Evolutionary conservation across 2,113 vertebrate genomes (phyloP).

Genomic region (Seriola dumerili): DNA sequence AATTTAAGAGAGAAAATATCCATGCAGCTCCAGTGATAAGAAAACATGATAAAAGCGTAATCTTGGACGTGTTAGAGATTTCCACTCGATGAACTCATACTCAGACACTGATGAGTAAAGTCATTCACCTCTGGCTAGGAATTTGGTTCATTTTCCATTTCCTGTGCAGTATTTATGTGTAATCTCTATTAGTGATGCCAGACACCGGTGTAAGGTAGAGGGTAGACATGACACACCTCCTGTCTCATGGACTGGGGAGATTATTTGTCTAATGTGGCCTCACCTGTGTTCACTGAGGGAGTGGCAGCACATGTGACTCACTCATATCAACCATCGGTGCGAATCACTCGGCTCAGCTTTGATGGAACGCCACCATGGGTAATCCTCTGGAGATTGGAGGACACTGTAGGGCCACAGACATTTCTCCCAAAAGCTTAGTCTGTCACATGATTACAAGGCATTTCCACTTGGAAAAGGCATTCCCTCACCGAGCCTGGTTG

Average conservation of each 20-base stretch:
- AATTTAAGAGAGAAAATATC: neutral
- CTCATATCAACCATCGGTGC: slow-evolving; percentile 55
- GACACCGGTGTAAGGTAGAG: slow-evolving; percentile 19
- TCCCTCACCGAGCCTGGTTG: slow-evolving; percentile 1
- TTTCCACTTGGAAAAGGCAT: slow-evolving; percentile 49
- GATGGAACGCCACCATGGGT: slow-evolving; percentile 51
- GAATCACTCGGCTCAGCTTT: slow-evolving; percentile 42
- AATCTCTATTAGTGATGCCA: slow-evolving; percentile 16
- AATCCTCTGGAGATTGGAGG: slow-evolving; percentile 62
- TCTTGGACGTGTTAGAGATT: neutral
- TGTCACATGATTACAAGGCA: slow-evolving; percentile 66
- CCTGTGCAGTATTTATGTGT: neutral
- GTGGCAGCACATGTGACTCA: slow-evolving; percentile 71
- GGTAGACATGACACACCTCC: slow-evolving; percentile 47
- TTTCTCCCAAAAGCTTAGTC: slow-evolving; percentile 64
- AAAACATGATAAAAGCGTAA: neutral
- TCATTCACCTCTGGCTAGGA: slow-evolving; percentile 20
- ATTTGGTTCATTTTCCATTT: slow-evolving; percentile 40
- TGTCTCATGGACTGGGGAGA: slow-evolving; percentile 32
- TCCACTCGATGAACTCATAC: neutral
- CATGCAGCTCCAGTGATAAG: neutral
- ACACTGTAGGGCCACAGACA: slow-evolving; percentile 26
- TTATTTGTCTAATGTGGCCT: slow-evolving; percentile 35
- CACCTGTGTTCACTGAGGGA: slow-evolving; percentile 62
- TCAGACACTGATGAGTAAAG: slow-evolving; percentile 20